Base-by-base conservation (phyloP, 37 sponge, comb jelly and placozoan species). In the Cladorhizidae sp. region DNA sequence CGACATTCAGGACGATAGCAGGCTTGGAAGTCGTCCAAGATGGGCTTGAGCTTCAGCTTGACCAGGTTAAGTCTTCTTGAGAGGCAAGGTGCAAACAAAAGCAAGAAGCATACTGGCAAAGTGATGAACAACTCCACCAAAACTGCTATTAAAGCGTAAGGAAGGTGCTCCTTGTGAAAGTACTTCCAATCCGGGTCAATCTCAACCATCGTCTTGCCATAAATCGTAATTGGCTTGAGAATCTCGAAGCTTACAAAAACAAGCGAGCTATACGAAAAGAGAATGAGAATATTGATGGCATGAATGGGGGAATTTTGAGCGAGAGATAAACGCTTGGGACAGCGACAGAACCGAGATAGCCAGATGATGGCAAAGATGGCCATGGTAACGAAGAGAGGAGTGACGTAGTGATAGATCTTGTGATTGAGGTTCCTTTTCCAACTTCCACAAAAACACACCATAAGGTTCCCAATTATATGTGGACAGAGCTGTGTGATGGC, bases 11-110 rank as follows among this genome's bases (percentile, higher is more conserved):
- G 40, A 32, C 52, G 63, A 29, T 85, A 85, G 73, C 86, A 85
- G 12, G 79, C 72, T 54, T 85, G 86, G 45, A 64, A 85, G 57
- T 85, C 86, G 61, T 85, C 86, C 31, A 78, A 14, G 32, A 85
- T 40, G 2, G 78, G 86, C 40, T 85, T 85, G 21, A 85, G 36
- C 37, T 36, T 41, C 40, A 71, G 42, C 37, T 71, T 71, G 25
- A 71, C 71, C 14, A 71, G 17, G 17, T 71, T 71, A 14, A 71
- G 37, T 36, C 37, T 32, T 8, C 56, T 38, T 22, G 62, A 43
- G 51, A 85, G 79, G 38, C 70, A 85, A 11, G 86, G 86, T 23
- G 78, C 59, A 5, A 85, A 69, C 14, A 85, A 35, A n/a, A 85
- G 73, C 36, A 78, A 18, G 36, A 70, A 7, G 25, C 52, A 41